Evolutionary conservation across 2,888 invertebrate genomes (phyloP), one percentile per base, ranked within the genome.

Genomic region (Carterocephalus palaemon): DNA sequence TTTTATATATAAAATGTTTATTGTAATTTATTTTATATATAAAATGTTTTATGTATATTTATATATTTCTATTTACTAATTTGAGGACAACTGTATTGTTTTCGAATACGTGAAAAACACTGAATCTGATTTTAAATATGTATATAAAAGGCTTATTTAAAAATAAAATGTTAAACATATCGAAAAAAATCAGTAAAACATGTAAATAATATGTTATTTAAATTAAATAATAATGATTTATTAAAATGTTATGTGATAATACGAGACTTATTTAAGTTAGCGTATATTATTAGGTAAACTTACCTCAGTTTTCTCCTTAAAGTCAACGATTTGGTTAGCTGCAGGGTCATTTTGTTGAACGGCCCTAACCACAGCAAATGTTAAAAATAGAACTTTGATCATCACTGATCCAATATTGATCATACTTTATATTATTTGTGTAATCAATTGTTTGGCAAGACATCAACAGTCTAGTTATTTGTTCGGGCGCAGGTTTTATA

Each of bases 271-370:
- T 4, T 19, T 6, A 4, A 4, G 19, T 19, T 19, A 3, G 4
- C 19, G 4, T 4, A 19, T 4, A 19, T 6, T 6, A 2, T 10
- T 13, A 9, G 19, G 13, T 32, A 20, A 8, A 40, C 56, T 53
- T 32, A 75, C 74, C 54, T 56, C 50, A 6, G 66, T 67, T 37
- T 63, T 68, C 24, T 65, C 51, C 31, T 67, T 68, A 39, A 72
- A 74, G 13, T 53, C 22, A 6, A 71, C 51, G 2, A 72, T 64
- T 49, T 75, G 75, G n/a, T 45, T 37, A 3, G 45, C 45, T 2
- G 43, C 43, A 0, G 45, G 45, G 8, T 45, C 45, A 45, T 38
- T 38, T 4, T 45, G 37, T 8, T 37, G 38, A n/a, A 32, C 38
- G 1, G 8, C 45, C n/a, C 37, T 32, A 9, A 24, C 45, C 2